Base-by-base conservation (phyloP, 2,113 vertebrate species). In the Macquaria australasica region DNA sequence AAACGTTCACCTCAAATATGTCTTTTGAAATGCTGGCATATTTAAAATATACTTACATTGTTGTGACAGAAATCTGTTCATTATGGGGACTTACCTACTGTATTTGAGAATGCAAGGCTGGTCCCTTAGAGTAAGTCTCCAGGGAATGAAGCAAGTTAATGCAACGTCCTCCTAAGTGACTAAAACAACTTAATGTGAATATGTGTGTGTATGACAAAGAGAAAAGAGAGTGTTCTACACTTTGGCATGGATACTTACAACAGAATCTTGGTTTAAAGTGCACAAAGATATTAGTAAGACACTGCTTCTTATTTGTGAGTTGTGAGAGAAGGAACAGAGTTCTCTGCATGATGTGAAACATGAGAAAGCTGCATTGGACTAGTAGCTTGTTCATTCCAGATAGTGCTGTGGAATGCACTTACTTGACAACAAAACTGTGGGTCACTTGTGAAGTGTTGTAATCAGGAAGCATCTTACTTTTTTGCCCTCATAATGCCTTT, bases 351-450 rank as follows among this genome's bases (percentile, higher is more conserved):
- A 71, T 12, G 6, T 28, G n/a, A 77, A 77, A 1, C 16, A 83
- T 28, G 1, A 39, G 28, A 48, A 73, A 73, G 25, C 70, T n/a
- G 9, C 55, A 21, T 9, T 15, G 3, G 53, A 51, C 34, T 2
- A 20, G 56, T 28, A 71, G 39, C 56, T 39, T 31, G 5, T 18
- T 43, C 8, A 59, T 16, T 59, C 18, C 11, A 11, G 39, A 11
- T 15, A 45, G 20, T 18, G 14, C 23, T 21, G 51, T 58, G 76
- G 83, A 85, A 89, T 90, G 67, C 69, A 90, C 48, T 91, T 91
- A 85, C 90, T 87, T 41, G 31, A 86, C 6, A 37, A 2, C 21
- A 58, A 55, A 25, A 59, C 8, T 37, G 5, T 5, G 0, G 67
- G 51, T 59, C 9, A 21, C 48, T 77, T 6, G 4, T 60, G 59